Evolutionary conservation across 2,888 invertebrate genomes (phyloP).

Genomic region (Parapristionchus giblindavisi): DNA sequence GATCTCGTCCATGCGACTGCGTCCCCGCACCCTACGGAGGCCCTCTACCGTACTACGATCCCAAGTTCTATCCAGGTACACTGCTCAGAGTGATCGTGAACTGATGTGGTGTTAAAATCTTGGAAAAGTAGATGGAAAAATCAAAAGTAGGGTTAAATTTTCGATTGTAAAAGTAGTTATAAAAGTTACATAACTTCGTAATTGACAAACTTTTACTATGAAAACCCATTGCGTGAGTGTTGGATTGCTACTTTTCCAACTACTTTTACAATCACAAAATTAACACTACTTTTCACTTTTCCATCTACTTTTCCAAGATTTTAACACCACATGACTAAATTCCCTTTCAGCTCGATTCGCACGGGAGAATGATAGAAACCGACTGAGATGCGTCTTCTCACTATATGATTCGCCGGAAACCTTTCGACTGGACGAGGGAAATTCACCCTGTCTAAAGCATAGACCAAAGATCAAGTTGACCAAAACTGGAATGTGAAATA

Average conservation of each 20-base stretch:
- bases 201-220: too few relatives aligned
- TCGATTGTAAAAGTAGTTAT: too few relatives aligned
- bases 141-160: too few relatives aligned
- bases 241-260: too few relatives aligned
- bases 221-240: too few relatives aligned
- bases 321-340: not conserved
- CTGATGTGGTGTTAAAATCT: too few relatives aligned
- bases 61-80: slow-evolving; percentile 61
- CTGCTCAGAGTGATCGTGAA: too few relatives aligned
- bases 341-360: slow-evolving; percentile 47
- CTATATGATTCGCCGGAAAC: slow-evolving; percentile 61
- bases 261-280: too few relatives aligned
- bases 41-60: slow-evolving; percentile 66
- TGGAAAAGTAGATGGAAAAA: too few relatives aligned
- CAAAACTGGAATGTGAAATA: slow-evolving; percentile 46
- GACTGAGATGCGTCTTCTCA: slow-evolving; percentile 60
- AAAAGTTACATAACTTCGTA: too few relatives aligned
- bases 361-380: slow-evolving; percentile 61
- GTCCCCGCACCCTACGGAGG: slow-evolving; percentile 66
- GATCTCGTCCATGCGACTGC: slow-evolving; percentile 62
- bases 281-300: too few relatives aligned
- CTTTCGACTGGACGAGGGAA: slow-evolving; percentile 57
- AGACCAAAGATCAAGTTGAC: slow-evolving; percentile 54
- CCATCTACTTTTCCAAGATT: not conserved
- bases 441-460: slow-evolving; percentile 63